Evolutionary conservation across 2,888 invertebrate species (phyloP).

Genomic region (Xestia sexstrigata): DNA sequence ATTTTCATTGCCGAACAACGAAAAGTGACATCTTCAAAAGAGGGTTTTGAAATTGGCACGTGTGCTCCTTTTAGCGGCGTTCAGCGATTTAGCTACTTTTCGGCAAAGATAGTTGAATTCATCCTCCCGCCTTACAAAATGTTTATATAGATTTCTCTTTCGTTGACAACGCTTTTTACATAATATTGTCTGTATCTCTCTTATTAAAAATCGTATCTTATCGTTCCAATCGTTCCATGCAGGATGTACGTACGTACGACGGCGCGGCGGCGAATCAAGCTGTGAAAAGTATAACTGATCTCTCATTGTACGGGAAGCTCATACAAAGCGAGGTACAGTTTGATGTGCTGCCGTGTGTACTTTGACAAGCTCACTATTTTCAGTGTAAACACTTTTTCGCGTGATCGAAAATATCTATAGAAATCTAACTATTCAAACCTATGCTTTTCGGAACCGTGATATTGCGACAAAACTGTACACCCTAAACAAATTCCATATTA

Average conservation of each 20-base stretch:
- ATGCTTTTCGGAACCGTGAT: background rate
- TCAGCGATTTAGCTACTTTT: background rate
- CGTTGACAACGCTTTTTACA: background rate
- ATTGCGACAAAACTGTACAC: background rate
- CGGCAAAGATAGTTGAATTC: background rate
- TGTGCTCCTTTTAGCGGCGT: too few species aligned
- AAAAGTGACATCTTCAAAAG: background rate
- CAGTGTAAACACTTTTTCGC: background rate
- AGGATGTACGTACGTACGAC: background rate
- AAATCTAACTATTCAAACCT: background rate
- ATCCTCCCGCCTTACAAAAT: background rate
- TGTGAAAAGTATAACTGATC: too few species aligned
- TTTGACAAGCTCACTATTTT: background rate
- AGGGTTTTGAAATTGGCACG: background rate
- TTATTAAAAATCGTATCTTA: background rate
- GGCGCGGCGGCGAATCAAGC: too few species aligned
- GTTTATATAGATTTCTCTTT: background rate
- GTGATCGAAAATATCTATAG: background rate
- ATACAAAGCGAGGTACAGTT: too few species aligned
- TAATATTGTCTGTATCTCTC: background rate
- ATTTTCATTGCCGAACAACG: background rate
- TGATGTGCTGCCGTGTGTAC: too few species aligned
- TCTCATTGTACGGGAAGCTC: background rate
- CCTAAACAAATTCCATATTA: slow-evolving; percentile 9
- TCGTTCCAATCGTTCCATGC: background rate